A percentile compares a stretch with the other conserved stretches of the same genome.
Evolutionary conservation across 2,113 vertebrate species (phyloP).

Genomic region (Catharus bicknelli): DNA sequence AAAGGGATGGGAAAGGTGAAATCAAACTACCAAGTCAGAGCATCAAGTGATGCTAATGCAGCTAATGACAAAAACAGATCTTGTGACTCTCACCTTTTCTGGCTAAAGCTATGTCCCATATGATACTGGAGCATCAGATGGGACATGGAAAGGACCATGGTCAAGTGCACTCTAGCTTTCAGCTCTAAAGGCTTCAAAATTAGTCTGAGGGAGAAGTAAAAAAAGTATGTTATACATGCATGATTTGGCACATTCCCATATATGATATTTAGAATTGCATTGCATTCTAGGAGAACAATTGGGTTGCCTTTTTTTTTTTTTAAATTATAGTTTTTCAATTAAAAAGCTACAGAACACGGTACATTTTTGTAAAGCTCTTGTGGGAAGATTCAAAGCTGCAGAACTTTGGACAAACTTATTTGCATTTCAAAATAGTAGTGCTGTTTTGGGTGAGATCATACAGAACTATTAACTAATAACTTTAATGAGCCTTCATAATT

Average conservation of each 20-base stretch:
- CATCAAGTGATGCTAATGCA: neutral
- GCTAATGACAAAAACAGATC: neutral
- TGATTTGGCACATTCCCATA: neutral
- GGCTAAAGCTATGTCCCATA: neutral
- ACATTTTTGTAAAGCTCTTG: neutral
- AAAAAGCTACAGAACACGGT: neutral
- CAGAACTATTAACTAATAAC: constrained; percentile 57
- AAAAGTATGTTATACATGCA: neutral
- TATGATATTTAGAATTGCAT: neutral
- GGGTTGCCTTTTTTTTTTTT: neutral
- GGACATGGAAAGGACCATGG: neutral
- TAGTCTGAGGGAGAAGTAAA: neutral
- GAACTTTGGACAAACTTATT: constrained; percentile 26
- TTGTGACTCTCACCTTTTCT: neutral
- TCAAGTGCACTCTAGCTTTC: neutral
- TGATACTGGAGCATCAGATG: neutral
- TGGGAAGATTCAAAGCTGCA: constrained; percentile 11
- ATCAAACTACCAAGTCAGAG: neutral
- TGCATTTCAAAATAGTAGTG: constrained; percentile 61
- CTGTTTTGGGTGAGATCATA: constrained; percentile 32
- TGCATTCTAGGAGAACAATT: neutral
- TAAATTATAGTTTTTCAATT: neutral
- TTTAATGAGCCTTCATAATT: constrained; percentile 63
- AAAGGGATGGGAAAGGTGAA: neutral
- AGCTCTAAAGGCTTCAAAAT: neutral